These are phyloP conservation scores for Eupleurogrammus muticus DNA, from an alignment of 2,797 vertebrate genomes.

Conservation along the genomic window DNA sequence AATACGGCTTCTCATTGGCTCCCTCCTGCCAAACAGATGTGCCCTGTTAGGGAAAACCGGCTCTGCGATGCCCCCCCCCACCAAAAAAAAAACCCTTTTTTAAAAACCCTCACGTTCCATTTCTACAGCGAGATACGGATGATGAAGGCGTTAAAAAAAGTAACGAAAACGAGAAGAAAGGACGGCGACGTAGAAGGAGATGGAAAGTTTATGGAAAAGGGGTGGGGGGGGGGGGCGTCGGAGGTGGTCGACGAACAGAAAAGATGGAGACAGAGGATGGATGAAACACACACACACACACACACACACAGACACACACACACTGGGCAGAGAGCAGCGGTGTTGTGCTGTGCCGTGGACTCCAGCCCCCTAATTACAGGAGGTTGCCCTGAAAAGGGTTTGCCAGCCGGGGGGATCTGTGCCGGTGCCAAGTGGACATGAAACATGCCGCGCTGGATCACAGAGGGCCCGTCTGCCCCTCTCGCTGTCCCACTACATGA, in stretches of 20 bases:
- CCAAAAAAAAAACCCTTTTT: slow-evolving; percentile 50
- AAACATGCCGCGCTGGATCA: slow-evolving; percentile 85
- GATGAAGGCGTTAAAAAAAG: no score
- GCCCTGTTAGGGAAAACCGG: slow-evolving; percentile 76
- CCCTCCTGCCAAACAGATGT: slow-evolving; percentile 82
- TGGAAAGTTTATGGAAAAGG: neutral
- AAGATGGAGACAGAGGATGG: slow-evolving; percentile 38
- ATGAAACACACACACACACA: neutral
- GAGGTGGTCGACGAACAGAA: slow-evolving; percentile 37
- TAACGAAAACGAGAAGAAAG: no score
- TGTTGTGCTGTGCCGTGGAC: slow-evolving; percentile 75
- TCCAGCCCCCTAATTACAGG: slow-evolving; percentile 87
- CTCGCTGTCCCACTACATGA: slow-evolving; percentile 78
- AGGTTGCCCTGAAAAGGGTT: slow-evolving; percentile 87
- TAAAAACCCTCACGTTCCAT: no score
- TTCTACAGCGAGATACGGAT: no score
- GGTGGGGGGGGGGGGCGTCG: slow-evolving; percentile 33
- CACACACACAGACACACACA: neutral
- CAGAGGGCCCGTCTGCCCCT: slow-evolving; percentile 82
- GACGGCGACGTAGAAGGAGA: slow-evolving; percentile 11
- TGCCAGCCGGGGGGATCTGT: slow-evolving; percentile 83
- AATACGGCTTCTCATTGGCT: slow-evolving; percentile 82
- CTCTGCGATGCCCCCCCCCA: slow-evolving; percentile 69
- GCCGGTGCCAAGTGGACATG: slow-evolving; percentile 85
- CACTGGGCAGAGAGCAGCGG: slow-evolving; percentile 59